phyloP scores from a whole-genome alignment of 2,113 vertebrate species.

The Ochotona princeps region DNA sequence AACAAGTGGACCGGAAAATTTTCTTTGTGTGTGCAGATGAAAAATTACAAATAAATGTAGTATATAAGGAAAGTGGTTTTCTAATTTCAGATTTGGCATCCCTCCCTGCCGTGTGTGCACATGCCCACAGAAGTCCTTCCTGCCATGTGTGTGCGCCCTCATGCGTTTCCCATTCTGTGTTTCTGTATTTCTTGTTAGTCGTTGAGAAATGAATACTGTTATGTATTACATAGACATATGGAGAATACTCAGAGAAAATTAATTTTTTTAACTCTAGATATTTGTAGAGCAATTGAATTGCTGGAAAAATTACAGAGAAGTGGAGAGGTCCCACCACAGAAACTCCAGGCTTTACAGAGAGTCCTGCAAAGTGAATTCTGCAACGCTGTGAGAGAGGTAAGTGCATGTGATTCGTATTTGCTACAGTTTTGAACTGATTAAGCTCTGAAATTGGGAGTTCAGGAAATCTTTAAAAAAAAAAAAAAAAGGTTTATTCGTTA shows the following conservation, averaged over 20 bases:
- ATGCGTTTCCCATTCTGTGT: accelerated
- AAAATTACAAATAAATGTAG: conserved; percentile 2
- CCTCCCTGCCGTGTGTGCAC: background rate
- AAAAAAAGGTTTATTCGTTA: background rate
- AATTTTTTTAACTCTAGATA: conserved; percentile 87
- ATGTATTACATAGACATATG: background rate
- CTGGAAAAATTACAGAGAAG: conserved; percentile 97
- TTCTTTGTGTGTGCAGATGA: conserved; percentile 22
- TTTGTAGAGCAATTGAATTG: conserved; percentile 97
- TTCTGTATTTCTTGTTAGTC: background rate
- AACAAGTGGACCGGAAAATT: background rate
- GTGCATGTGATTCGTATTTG: conserved; percentile 55
- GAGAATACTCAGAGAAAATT: conserved; percentile 2
- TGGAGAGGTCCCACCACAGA: conserved; percentile 97
- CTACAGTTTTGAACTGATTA: background rate
- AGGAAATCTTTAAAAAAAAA: background rate
- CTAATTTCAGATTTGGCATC: conserved; percentile 19
- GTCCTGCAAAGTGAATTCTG: conserved; percentile 99
- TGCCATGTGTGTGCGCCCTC: too few species aligned
- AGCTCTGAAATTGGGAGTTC: background rate
- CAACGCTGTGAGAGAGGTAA: conserved; percentile 97
- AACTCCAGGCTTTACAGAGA: conserved; percentile 97
- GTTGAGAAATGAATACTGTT: background rate
- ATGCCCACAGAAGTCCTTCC: too few species aligned
- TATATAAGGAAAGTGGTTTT: background rate